Conservation (phyloP, 2,797 vertebrate genomes). For the Neosilurus hyrtlii region DNA sequence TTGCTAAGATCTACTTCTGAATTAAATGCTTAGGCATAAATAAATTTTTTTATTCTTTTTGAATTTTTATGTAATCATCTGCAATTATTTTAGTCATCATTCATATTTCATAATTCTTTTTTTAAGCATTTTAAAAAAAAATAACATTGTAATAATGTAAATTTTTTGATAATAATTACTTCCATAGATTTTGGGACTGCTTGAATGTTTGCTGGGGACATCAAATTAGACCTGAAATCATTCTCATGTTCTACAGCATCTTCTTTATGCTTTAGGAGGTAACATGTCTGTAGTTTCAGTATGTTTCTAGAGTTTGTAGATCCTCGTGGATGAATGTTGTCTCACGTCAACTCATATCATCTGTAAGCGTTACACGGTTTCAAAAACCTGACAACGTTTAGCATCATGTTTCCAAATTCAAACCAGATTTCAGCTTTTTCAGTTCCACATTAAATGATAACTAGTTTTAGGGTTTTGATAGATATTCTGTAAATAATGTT, state of each 20-base stretch:
- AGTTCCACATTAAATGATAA: background rate
- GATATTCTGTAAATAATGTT: background rate
- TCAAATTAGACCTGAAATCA: background rate
- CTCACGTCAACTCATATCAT: background rate
- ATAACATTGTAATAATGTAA: too few species aligned
- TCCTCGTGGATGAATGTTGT: background rate
- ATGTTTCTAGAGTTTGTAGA: background rate
- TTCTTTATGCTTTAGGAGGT: background rate
- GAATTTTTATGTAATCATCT: too few species aligned
- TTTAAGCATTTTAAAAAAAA: too few species aligned
- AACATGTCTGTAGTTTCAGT: background rate
- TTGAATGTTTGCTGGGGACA: background rate
- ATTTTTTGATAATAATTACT: too few species aligned
- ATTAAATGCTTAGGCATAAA: too few species aligned
- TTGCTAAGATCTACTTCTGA: too few species aligned
- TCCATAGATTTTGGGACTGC: too few species aligned
- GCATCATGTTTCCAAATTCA: constrained; percentile 1
- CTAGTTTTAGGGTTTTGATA: background rate
- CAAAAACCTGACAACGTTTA: background rate
- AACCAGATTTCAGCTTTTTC: background rate
- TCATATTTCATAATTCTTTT: too few species aligned
- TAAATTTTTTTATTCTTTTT: too few species aligned
- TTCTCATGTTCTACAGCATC: background rate
- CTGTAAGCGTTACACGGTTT: constrained; percentile 4
- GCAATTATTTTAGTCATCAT: too few species aligned